Percentiles rank a stretch among this genome's conserved stretches.
Evolutionary conservation across 2,797 vertebrate species (phyloP).

Genomic region (Pteropus rufus): DNA sequence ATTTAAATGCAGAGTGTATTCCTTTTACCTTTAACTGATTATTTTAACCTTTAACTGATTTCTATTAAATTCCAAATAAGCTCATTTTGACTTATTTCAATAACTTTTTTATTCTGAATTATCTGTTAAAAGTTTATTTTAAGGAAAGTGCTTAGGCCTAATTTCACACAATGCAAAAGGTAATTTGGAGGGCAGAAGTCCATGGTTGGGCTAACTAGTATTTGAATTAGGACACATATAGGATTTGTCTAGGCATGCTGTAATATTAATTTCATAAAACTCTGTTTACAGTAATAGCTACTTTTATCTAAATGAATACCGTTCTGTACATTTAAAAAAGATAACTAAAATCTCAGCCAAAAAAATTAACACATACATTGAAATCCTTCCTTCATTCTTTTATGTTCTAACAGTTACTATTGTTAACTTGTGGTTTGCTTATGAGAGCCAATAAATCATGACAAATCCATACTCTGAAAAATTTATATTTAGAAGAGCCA

Average conservation of each 20-base stretch:
- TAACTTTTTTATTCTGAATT: slow-evolving; percentile 21
- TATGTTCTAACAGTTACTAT: not conserved
- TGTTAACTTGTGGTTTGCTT: not conserved
- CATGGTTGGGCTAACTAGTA: not conserved
- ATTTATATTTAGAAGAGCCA: not conserved
- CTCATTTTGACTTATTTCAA: slow-evolving; percentile 2
- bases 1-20: not conserved
- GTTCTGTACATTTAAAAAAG: not conserved
- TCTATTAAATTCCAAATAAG: not conserved
- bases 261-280: slow-evolving; percentile 28
- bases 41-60: not conserved
- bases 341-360: slow-evolving; percentile 18
- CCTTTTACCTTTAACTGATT: not conserved
- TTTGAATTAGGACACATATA: not conserved
- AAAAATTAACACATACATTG: slow-evolving; percentile 31
- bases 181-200: not conserved
- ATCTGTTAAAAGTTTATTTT: slow-evolving; percentile 1
- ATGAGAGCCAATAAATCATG: not conserved
- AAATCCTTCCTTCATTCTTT: not conserved
- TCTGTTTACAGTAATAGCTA: not conserved
- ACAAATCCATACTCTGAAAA: slow-evolving; percentile 14
- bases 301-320: not conserved
- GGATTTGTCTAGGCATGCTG: not conserved
- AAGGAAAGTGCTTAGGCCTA: not conserved
- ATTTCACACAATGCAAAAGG: not conserved